Evolutionary conservation across 2,888 invertebrate genomes (phyloP), one percentile per base, ranked within the genome.

Genomic region (Agrotis clavis): DNA sequence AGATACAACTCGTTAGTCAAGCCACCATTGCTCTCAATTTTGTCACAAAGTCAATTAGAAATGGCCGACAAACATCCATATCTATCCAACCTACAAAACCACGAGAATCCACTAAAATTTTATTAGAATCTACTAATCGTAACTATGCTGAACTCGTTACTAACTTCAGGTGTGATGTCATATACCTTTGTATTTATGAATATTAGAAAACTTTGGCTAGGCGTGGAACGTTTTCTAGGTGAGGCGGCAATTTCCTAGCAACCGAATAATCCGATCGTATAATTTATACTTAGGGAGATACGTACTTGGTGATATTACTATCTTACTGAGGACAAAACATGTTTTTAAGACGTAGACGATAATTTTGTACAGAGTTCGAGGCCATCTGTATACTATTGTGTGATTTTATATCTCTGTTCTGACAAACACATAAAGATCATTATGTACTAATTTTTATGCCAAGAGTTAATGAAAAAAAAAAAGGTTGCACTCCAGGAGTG

Each of bases 191-290:
- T 78, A 71, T 71, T 74, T 75, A 75, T 74, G 61, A 81, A 76
- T 76, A 78, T 76, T 70, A 70, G 67, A 81, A 76, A 81, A 81
- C 57, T 81, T 78, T 68, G 9, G 54, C 25, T 64, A 53, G 54
- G 13, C 54, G 60, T 54, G 47, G 21, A 50, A 14, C 54, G 5
- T 60, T 67, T 25, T 68, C 48, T 67, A 35, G 30, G 45, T 62
- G 47, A 47, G n/a, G 16, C 13, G 25, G 68, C 21, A 61, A 64
- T 64, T 64, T 65, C 21, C n/a, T 51, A 41, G 35, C 60, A 51
- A 56, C 60, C 16, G 30, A 61, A 60, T 50, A 56, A 75, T 35
- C 30, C 48, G 19, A 18, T 11, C 14, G 56, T n/a, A 53, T 75
- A 51, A 64, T 61, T 65, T 61, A 69, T 61, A 57, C 57, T 35